phyloP scores from a whole-genome alignment of 2,888 invertebrate genomes.

The Criorhina ranunculi region DNA sequence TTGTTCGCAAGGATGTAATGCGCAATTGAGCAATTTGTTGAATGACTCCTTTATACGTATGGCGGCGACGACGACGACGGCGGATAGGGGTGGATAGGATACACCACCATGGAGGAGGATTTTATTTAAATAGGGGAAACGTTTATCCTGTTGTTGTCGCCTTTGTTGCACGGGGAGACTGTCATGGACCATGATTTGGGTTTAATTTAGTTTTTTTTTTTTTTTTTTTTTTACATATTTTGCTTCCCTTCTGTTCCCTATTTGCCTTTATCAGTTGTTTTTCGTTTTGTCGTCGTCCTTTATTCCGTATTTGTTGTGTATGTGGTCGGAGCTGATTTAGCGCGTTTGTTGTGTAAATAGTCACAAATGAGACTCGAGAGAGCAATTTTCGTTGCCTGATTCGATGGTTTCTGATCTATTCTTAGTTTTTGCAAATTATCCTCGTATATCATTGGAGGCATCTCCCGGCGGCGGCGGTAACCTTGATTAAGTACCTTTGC shows the following conservation, averaged over 20 bases:
- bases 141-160: constrained; percentile 67
- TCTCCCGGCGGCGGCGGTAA: background rate
- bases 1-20: constrained; percentile 73
- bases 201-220: constrained; percentile 20
- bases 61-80: background rate
- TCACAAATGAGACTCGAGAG: constrained; percentile 35
- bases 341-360: constrained; percentile 31
- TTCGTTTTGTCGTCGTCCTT: background rate
- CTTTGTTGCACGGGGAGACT: constrained; percentile 20
- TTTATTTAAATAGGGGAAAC: constrained; percentile 57
- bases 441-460: constrained; percentile 7
- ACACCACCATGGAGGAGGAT: constrained; percentile 11
- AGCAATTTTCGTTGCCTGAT: constrained; percentile 13
- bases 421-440: constrained; percentile 10
- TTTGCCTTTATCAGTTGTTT: constrained; percentile 10
- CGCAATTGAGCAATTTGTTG: constrained; percentile 75
- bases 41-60: constrained; percentile 51
- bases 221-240: background rate
- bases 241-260: background rate
- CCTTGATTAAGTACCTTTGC: constrained; percentile 12
- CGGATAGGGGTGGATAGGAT: constrained; percentile 2
- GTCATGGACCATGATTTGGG: constrained; percentile 50
- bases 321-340: constrained; percentile 16
- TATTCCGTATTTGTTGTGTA: background rate
- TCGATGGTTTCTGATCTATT: constrained; percentile 15